Evolutionary conservation across 1,140 invertebrate genomes (phyloP).

Genomic region (Pissodes strobi): DNA sequence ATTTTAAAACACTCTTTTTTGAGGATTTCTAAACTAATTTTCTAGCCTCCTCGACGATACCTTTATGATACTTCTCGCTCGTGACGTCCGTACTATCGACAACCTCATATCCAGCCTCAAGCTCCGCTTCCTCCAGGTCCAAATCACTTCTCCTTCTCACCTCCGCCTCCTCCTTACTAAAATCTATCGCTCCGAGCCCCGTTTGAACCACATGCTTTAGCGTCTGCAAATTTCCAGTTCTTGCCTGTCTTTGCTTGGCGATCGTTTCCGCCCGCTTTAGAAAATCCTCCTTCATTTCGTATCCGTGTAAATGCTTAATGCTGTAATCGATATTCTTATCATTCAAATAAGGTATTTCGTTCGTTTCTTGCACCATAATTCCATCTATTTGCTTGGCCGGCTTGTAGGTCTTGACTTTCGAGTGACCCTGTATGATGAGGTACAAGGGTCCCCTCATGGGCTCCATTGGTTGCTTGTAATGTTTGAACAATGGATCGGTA

Average conservation of each 20-base stretch:
- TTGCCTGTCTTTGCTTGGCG: conserved; percentile 35
- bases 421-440: conserved; percentile 80
- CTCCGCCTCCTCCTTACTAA: conserved; percentile 25
- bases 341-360: conserved; percentile 56
- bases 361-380: conserved; percentile 58
- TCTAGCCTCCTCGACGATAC: conserved; percentile 60
- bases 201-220: conserved; percentile 51
- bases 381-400: conserved; percentile 62
- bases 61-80: conserved; percentile 62
- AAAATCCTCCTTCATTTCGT: conserved; percentile 49
- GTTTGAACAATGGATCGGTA: conserved; percentile 63
- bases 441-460: conserved; percentile 70
- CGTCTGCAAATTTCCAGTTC: conserved; percentile 47
- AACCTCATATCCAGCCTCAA: conserved; percentile 62
- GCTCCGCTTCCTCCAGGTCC: conserved; percentile 61
- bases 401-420: conserved; percentile 80
- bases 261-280: conserved; percentile 35
- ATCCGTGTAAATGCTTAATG: conserved; percentile 61
- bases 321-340: conserved; percentile 46
- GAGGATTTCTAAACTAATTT: conserved; percentile 6
- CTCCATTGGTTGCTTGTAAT: conserved; percentile 68
- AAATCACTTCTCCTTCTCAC: conserved; percentile 54
- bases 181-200: conserved; percentile 50
- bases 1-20: too few relatives aligned
- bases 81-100: conserved; percentile 57